Conservation (phyloP, 1,140 invertebrate species). For the Panonychus citri region DNA sequence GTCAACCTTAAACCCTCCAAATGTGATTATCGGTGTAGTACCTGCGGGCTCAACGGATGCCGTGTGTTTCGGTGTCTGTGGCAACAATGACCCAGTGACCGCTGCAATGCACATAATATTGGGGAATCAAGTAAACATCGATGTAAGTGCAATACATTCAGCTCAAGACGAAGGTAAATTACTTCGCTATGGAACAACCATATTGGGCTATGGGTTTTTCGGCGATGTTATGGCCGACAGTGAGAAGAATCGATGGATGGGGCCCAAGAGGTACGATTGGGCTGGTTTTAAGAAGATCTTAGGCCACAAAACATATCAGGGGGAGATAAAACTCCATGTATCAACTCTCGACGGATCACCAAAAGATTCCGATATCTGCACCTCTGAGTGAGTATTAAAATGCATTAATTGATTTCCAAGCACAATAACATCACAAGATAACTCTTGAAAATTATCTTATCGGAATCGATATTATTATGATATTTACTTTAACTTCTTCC, state of each 20-base stretch:
- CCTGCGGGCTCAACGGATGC: slow-evolving; percentile 31
- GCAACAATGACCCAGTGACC: slow-evolving; percentile 55
- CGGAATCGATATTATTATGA: no score
- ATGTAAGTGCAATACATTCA: slow-evolving; percentile 50
- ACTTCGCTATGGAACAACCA: slow-evolving; percentile 46
- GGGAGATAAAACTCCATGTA: slow-evolving; percentile 35
- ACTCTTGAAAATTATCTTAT: no score
- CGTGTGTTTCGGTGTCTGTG: slow-evolving; percentile 27
- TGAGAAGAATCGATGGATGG: slow-evolving; percentile 65
- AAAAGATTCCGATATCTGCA: slow-evolving; percentile 19
- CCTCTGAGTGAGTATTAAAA: slow-evolving; percentile 21
- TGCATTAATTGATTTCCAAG: no score
- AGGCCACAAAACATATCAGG: slow-evolving; percentile 41
- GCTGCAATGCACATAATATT: slow-evolving; percentile 57
- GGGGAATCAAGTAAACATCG: slow-evolving; percentile 28
- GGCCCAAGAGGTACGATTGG: slow-evolving; percentile 61
- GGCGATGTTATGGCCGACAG: slow-evolving; percentile 61
- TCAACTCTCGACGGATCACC: slow-evolving; percentile 19
- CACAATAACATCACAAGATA: background rate
- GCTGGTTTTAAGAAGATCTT: slow-evolving; percentile 50
- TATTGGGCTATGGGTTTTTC: slow-evolving; percentile 65
- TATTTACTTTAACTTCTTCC: no score
- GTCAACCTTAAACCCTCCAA: background rate
- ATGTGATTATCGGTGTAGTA: slow-evolving; percentile 36
- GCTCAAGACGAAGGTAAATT: slow-evolving; percentile 27